These are phyloP conservation scores for Eutrigla gurnardus DNA, from an alignment of 2,797 vertebrate species.

Conservation along the genomic window DNA sequence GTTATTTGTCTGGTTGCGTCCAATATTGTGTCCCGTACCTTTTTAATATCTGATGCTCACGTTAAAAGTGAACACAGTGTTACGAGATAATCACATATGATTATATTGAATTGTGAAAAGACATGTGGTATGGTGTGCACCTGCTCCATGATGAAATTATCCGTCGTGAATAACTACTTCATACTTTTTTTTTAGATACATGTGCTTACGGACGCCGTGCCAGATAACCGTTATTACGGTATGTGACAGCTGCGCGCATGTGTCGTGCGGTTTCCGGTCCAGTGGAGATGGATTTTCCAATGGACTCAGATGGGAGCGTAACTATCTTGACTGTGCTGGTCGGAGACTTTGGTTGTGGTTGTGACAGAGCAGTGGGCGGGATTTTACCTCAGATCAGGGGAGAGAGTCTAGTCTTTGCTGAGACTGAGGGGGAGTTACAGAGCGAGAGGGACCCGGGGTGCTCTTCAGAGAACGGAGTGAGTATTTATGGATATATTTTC, in stretches of 20 bases:
- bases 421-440: constrained; percentile 83
- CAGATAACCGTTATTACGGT: neutral
- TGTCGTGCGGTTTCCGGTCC: constrained; percentile 11
- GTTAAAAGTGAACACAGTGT: fast-evolving
- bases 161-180: neutral
- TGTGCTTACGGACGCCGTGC: too few species aligned
- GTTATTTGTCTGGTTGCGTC: neutral
- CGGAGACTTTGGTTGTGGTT: constrained; percentile 50
- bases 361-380: constrained; percentile 84
- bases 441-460: constrained; percentile 78
- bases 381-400: constrained; percentile 78
- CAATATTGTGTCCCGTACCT: neutral
- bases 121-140: neutral
- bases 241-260: neutral
- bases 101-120: neutral
- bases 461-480: constrained; percentile 82
- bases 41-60: neutral
- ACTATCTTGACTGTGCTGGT: constrained; percentile 57
- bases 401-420: constrained; percentile 80
- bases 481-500: constrained; percentile 64
- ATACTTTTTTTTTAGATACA: too few species aligned
- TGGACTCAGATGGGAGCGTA: neutral
- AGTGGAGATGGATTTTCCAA: constrained; percentile 17
- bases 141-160: neutral
- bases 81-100: fast-evolving